Conservation (phyloP, 2,797 vertebrate genomes). For the Eospalax fontanierii region DNA sequence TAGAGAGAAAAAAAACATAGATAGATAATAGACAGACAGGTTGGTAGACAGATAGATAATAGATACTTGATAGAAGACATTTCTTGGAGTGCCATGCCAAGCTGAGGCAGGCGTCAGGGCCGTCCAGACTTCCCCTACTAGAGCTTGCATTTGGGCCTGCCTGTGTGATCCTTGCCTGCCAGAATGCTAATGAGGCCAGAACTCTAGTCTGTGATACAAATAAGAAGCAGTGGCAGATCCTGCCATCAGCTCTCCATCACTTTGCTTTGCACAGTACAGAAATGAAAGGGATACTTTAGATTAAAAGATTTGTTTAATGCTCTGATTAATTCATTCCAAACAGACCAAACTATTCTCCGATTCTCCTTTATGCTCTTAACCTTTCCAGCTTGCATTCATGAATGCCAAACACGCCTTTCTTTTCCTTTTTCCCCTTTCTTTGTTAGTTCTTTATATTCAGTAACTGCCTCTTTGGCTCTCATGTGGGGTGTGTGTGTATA, state of each 20-base stretch:
- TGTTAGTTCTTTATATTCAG: slow-evolving; percentile 80
- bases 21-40: neutral
- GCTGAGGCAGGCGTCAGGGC: neutral
- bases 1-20: too few relatives aligned
- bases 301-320: slow-evolving; percentile 91
- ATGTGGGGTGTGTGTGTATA: neutral
- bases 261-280: slow-evolving; percentile 87
- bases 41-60: neutral
- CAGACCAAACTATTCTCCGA: slow-evolving; percentile 85
- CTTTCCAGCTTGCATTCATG: slow-evolving; percentile 84
- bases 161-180: slow-evolving; percentile 35
- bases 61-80: neutral
- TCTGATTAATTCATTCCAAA: slow-evolving; percentile 91
- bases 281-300: slow-evolving; percentile 90
- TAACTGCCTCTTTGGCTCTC: slow-evolving; percentile 78
- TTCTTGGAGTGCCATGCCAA: neutral
- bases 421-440: neutral
- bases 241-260: slow-evolving; percentile 83
- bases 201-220: slow-evolving; percentile 60
- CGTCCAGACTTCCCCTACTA: neutral
- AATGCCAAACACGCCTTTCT: slow-evolving; percentile 50
- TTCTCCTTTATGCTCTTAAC: slow-evolving; percentile 88
- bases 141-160: neutral
- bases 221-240: slow-evolving; percentile 74
- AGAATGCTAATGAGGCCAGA: slow-evolving; percentile 76